Percentiles rank a stretch among this genome's conserved stretches.
Evolutionary conservation across 2,888 invertebrate genomes (phyloP).

Genomic region (Frankliniella fusca): DNA sequence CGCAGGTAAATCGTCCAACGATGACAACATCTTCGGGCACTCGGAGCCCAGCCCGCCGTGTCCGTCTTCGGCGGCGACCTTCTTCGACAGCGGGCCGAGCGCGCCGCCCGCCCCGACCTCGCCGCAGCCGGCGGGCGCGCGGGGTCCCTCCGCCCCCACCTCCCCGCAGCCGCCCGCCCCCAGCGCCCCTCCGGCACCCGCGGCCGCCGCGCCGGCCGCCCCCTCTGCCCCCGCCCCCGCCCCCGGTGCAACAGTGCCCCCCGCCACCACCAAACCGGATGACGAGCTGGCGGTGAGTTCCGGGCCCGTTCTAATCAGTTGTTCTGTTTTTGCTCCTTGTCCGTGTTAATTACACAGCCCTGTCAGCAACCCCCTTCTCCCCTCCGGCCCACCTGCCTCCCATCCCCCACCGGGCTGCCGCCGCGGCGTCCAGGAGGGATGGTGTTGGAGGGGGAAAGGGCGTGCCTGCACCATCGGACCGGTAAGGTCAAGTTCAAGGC

Average conservation of each 20-base stretch:
- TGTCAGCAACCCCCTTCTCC: neutral
- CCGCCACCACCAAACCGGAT: slow-evolving; percentile 7
- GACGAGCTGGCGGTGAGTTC: slow-evolving; percentile 2
- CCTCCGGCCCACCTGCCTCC: neutral
- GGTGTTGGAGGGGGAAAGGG: too few species aligned
- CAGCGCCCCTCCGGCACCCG: neutral
- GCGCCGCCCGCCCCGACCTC: slow-evolving; percentile 3
- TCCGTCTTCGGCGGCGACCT: neutral
- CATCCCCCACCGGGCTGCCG: neutral
- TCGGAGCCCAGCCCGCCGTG: neutral
- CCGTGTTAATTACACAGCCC: slow-evolving; percentile 15
- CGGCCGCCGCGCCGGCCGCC: neutral
- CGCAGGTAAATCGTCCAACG: neutral
- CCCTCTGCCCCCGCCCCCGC: neutral
- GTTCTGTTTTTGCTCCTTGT: neutral
- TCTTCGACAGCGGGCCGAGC: neutral
- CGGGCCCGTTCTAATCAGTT: neutral
- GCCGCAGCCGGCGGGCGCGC: neutral
- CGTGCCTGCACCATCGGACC: neutral
- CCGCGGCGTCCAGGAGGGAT: neutral
- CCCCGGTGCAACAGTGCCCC: neutral
- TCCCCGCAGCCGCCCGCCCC: neutral
- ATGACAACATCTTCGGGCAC: neutral
- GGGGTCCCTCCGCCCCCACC: neutral
- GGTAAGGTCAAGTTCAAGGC: neutral